phyloP scores from a whole-genome alignment of 2,888 invertebrate species.

The Parnassius apollo region DNA sequence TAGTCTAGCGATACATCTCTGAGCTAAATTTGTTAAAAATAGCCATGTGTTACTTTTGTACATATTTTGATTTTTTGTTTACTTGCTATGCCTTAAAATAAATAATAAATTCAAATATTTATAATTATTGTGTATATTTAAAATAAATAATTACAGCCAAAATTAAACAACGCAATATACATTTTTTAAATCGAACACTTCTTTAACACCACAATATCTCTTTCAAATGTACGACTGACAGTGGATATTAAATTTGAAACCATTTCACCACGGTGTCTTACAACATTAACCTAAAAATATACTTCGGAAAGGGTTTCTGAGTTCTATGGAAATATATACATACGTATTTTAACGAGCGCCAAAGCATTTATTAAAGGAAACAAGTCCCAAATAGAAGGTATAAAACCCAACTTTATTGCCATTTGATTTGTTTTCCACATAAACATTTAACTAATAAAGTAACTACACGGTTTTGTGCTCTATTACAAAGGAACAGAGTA shows the following conservation, averaged over 20 bases:
- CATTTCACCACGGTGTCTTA: slow-evolving; percentile 12
- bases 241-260: slow-evolving; percentile 20
- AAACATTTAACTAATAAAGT: slow-evolving; percentile 23
- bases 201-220: slow-evolving; percentile 1
- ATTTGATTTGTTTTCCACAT: slow-evolving; percentile 57
- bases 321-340: slow-evolving; percentile 23
- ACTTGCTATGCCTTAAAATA: no score
- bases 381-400: slow-evolving; percentile 63
- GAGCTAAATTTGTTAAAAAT: no score
- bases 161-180: no score
- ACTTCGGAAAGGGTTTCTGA: slow-evolving; percentile 17
- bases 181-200: not conserved
- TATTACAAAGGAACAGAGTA: slow-evolving; percentile 8
- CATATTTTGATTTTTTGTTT: no score
- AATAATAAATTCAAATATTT: no score
- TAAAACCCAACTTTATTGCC: slow-evolving; percentile 63
- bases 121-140: no score
- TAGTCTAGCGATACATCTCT: no score
- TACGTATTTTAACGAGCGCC: slow-evolving; percentile 46
- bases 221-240: slow-evolving; percentile 10
- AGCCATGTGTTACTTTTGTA: no score
- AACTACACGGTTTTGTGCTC: slow-evolving; percentile 26
- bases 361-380: slow-evolving; percentile 63
- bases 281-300: slow-evolving; percentile 23
- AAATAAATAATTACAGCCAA: no score